Percentiles rank a stretch among this genome's conserved stretches.
These are phyloP conservation scores for Cyphomyrmex costatus DNA, from an alignment of 1,140 invertebrate genomes.

Conservation along the genomic window DNA sequence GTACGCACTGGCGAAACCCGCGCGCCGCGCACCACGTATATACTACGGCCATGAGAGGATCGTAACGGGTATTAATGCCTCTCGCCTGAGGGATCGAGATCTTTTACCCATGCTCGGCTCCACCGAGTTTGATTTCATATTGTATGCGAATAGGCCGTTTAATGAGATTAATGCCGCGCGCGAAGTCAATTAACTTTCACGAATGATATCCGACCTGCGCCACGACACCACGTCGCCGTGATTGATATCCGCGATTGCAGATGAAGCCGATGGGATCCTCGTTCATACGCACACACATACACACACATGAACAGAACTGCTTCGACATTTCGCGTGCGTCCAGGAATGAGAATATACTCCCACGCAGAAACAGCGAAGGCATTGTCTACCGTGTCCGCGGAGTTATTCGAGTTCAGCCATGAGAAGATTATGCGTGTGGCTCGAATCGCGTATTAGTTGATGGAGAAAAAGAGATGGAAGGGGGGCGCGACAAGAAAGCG, in stretches of 20 bases:
- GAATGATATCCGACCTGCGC: conserved; percentile 11
- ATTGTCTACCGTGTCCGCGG: conserved; percentile 61
- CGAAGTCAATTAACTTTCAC: conserved; percentile 54
- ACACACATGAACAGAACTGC: background rate
- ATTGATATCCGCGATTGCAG: background rate
- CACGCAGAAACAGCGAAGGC: conserved; percentile 67
- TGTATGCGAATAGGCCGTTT: conserved; percentile 66
- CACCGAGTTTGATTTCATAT: conserved; percentile 70
- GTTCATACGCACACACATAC: background rate
- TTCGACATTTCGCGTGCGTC: background rate
- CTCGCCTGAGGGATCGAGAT: conserved; percentile 72
- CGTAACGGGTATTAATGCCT: conserved; percentile 83
- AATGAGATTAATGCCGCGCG: conserved; percentile 68
- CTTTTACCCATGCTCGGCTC: conserved; percentile 38
- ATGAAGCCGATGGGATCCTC: background rate
- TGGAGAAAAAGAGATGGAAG: background rate
- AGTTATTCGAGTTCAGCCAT: conserved; percentile 64
- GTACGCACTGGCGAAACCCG: conserved; percentile 17
- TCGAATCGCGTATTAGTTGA: conserved; percentile 66
- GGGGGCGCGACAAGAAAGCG: conserved; percentile 25
- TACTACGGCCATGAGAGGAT: conserved; percentile 20
- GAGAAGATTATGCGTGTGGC: conserved; percentile 70
- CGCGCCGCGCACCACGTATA: conserved; percentile 74
- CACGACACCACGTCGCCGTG: conserved; percentile 9
- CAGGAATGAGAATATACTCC: conserved; percentile 52